Evolutionary conservation across 2,888 invertebrate species (phyloP).

Genomic region (Zonitis immaculata): DNA sequence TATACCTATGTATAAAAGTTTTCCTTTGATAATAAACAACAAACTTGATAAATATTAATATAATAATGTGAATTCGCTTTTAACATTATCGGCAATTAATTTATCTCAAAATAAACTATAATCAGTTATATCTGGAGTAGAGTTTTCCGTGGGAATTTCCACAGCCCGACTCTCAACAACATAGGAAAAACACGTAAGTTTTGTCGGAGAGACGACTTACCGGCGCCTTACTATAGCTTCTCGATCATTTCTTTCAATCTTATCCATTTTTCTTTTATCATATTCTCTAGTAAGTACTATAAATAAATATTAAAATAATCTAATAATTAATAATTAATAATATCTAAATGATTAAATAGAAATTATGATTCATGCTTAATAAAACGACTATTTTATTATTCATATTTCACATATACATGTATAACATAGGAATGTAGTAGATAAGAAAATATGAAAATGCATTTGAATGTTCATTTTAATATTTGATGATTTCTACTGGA

Average conservation of each 20-base stretch:
- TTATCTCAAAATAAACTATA: not conserved
- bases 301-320: no score
- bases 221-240: constrained; percentile 3
- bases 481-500: constrained; percentile 21
- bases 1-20: no score
- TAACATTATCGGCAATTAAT: not conserved
- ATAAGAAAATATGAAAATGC: not conserved
- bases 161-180: constrained; percentile 1
- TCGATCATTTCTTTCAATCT: constrained; percentile 3
- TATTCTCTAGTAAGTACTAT: no score
- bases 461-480: constrained; percentile 19
- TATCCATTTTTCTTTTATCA: not conserved
- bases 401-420: no score
- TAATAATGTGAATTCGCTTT: not conserved
- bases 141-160: constrained; percentile 4
- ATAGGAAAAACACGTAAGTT: constrained; percentile 6
- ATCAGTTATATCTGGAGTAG: not conserved
- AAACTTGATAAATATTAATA: no score
- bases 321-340: no score
- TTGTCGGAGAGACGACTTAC: constrained; percentile 1
- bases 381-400: no score
- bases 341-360: no score
- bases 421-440: no score
- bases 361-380: no score
- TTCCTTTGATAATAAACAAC: no score